Evolutionary conservation across 2,113 vertebrate genomes (phyloP), one percentile per base, ranked within the genome.

Genomic region (Marmota flaviventris): DNA sequence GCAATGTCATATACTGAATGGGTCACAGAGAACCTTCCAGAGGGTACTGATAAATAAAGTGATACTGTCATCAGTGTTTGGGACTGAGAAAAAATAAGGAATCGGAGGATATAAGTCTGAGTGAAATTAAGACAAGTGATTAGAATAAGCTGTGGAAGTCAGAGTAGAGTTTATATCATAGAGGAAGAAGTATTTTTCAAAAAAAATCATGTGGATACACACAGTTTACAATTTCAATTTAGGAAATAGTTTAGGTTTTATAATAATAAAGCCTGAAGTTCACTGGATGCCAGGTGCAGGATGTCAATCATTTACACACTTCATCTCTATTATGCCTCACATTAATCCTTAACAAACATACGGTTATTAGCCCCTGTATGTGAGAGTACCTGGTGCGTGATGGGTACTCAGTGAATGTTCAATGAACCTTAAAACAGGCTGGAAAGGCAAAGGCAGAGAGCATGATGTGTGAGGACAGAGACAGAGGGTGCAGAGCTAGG

Each of bases 181-280:
- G 73, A 91, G 45, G 58, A 76, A 56, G 45, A 32, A 25, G 22
- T 70, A 29, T 42, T 67, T 61, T 24, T 86, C 63, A 73, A 78
- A 84, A 84, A 45, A 76, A 86, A 76, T 85, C 48, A 42, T 73
- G 37, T 67, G 27, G 39, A 58, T n/a, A 63, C 13, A 5, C 20
- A 78, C 42, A 70, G 58, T n/a, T 92, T 94, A 73, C 45, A 53
- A 70, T 79, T 70, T 39, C 51, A 48, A 34, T 90, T 97, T 51
- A 90, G 18, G 82, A 95, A 91, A 61, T 25, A 34, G 53, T 63
- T 90, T 86, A 88, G 56, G 39, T 67, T 39, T 39, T 39, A 7
- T 61, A 83, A 65, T 65, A 83, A 65, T 86, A 87, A 78, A 42
- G 13, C 58, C 29, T 87, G 24, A 75, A 37, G 9, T 25, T 83